Base-by-base conservation (phyloP, 2,113 vertebrate genomes). In the Bombycilla garrulus region DNA sequence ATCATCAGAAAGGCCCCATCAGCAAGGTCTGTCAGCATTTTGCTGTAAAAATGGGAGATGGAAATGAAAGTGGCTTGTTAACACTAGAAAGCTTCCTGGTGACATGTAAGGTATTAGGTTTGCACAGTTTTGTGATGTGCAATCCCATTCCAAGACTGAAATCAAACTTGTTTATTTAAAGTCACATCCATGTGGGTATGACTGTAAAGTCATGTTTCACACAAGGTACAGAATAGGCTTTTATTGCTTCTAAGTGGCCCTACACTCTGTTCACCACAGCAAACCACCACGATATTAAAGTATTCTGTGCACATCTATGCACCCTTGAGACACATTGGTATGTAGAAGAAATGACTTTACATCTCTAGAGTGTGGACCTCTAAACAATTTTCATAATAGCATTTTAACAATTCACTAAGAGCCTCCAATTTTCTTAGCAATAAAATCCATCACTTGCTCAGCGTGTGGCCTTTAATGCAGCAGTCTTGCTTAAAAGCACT, bases 391-490 rank as follows among this genome's bases (percentile, higher is more conserved):
- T 71, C 0, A 0, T 91, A 91, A 87, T 45, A 91, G 57, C 64
- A 61, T 95, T 96, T 97, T 86, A 95, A 88, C 67, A 79, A 79
- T 77, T 87, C 64, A 81, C 91, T 93, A 93, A 91, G 53, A 90
- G 62, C 22, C 38, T 97, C 71, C 64, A 70, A 24, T 84, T 79
- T 71, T 94, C 78, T 72, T 50, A 90, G 67, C 57, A 82, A 36
- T 72, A 72, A 93, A 95, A 93, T 96, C 90, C 74, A 79, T 94
- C 86, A 87, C 77, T 92, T 88, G 73, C 90, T 94, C 90, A 94
- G 88, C 61, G 51, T 56, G 90, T 90, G 35, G 83, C 73, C 92
- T 80, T 93, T 95, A 58, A 92, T 88, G 72, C 57, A 92, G 51
- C 38, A 90, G 80, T 74, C 86, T 91, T 91, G 51, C 80, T 95